These are phyloP conservation scores for Ctenodactylus gundi DNA, from an alignment of 2,113 vertebrate genomes.

Conservation along the genomic window DNA sequence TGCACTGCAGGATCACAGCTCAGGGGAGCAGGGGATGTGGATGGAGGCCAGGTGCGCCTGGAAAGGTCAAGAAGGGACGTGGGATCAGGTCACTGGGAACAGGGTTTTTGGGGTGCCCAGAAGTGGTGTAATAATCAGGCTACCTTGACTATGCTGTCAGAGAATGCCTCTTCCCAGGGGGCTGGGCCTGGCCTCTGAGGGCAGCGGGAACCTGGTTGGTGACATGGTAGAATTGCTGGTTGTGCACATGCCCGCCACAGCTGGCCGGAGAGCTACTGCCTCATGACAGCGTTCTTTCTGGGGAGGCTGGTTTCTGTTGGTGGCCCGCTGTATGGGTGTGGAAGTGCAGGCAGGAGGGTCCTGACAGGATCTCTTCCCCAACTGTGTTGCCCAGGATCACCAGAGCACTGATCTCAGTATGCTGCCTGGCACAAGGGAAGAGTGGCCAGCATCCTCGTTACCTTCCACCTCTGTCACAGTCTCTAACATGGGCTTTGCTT, in stretches of 20 bases:
- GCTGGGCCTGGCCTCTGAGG: too few species aligned
- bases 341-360: background rate
- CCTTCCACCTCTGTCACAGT: accelerated
- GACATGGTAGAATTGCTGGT: background rate
- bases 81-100: background rate
- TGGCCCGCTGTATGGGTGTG: background rate
- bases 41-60: background rate
- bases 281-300: background rate
- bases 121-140: too few species aligned
- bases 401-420: too few species aligned
- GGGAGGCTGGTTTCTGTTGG: background rate
- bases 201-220: accelerated
- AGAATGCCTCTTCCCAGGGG: background rate
- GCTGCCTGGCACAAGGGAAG: too few species aligned
- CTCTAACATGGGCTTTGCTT: background rate
- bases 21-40: background rate
- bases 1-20: too few species aligned
- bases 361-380: background rate
- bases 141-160: too few species aligned
- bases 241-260: background rate
- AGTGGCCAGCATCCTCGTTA: background rate
- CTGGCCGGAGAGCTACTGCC: background rate
- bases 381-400: too few species aligned
- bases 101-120: background rate
- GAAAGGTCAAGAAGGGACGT: background rate